A percentile compares a stretch with the other conserved stretches of the same genome.
Conservation (phyloP, 2,797 vertebrate species). For the Glyptemys insculpta region DNA sequence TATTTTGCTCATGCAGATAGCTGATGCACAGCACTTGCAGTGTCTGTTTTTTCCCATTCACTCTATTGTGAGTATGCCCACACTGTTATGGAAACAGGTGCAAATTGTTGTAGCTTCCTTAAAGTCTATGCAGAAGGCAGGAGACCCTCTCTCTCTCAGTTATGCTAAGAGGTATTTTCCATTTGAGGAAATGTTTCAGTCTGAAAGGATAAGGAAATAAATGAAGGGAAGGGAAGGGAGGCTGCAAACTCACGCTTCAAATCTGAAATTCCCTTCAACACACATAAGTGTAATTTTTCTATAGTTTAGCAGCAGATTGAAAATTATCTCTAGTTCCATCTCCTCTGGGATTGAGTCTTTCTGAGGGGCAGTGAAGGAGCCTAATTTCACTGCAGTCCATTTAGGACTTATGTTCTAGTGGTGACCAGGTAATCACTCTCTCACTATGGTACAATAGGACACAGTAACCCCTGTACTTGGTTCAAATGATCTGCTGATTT, state of each 20-base stretch:
- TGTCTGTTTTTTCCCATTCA: not conserved
- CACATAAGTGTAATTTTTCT: not conserved
- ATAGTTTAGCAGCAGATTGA: not conserved
- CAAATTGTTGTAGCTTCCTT: not conserved
- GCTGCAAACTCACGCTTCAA: not conserved
- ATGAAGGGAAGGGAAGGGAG: not conserved
- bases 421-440: not conserved
- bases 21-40: fast-evolving
- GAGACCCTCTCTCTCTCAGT: not conserved
- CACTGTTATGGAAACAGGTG: not conserved
- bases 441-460: not conserved
- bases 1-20: not conserved
- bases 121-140: not conserved
- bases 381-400: not conserved
- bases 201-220: not conserved
- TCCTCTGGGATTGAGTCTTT: not conserved
- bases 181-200: not conserved
- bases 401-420: not conserved
- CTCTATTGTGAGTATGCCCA: not conserved
- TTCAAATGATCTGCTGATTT: not conserved
- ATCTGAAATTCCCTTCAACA: not conserved
- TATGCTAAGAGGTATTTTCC: not conserved
- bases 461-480: not conserved
- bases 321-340: not conserved
- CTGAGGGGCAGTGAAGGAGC: not conserved